Evolutionary conservation across 2,888 invertebrate genomes (phyloP).

Genomic region (Nomada ferruginata): DNA sequence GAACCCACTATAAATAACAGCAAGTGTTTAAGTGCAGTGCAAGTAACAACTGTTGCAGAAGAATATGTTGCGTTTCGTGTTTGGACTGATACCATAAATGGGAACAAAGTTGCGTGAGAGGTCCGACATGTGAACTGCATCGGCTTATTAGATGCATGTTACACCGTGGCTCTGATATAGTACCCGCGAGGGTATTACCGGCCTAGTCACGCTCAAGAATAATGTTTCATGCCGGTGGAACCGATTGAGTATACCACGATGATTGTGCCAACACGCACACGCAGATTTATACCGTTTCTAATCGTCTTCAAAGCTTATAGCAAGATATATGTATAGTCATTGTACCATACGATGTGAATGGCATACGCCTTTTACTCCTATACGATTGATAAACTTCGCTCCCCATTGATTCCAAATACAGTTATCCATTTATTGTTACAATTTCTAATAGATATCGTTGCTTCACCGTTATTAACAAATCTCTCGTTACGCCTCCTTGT

Average conservation of each 20-base stretch:
- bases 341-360: not conserved
- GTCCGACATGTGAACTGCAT: not conserved
- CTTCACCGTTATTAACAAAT: not conserved
- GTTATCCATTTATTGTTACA: not conserved
- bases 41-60: not conserved
- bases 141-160: slow-evolving; percentile 23
- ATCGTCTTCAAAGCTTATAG: slow-evolving; percentile 18
- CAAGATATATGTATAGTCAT: slow-evolving; percentile 27
- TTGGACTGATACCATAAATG: not conserved
- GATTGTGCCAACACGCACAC: slow-evolving; percentile 18
- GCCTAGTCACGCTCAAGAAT: slow-evolving; percentile 25
- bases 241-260: slow-evolving; percentile 18
- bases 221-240: slow-evolving; percentile 27
- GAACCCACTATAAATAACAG: no score
- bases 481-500: slow-evolving; percentile 15
- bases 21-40: no score
- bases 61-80: not conserved
- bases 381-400: slow-evolving; percentile 2
- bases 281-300: slow-evolving; percentile 22
- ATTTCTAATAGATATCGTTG: not conserved
- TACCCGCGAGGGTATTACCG: slow-evolving; percentile 28
- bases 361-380: not conserved
- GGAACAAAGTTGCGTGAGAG: slow-evolving; percentile 1
- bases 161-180: slow-evolving; percentile 15
- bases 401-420: not conserved